Evolutionary conservation across 1,140 invertebrate species (phyloP).

Genomic region (Tribolium madens): DNA sequence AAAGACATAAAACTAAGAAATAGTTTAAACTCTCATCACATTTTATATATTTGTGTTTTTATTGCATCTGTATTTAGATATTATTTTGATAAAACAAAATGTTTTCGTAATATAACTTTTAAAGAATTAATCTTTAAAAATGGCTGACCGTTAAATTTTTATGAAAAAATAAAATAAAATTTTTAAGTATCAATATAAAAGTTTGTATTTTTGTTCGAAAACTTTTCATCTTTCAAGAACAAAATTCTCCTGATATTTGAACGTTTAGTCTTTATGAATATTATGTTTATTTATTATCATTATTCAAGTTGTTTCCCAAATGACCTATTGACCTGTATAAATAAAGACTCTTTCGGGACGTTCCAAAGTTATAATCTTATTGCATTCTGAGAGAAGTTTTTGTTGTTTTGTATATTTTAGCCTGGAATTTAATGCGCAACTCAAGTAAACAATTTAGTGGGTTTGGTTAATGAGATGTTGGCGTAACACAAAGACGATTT

Average conservation of each 20-base stretch:
- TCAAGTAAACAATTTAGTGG: no score
- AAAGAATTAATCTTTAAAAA: not conserved
- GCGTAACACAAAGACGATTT: constrained; percentile 16
- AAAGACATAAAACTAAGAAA: no score
- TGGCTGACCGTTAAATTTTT: not conserved
- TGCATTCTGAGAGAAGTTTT: not conserved
- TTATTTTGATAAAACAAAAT: no score
- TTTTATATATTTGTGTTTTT: no score
- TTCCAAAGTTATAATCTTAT: not conserved
- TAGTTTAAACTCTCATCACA: no score
- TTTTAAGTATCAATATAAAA: not conserved
- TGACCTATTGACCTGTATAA: not conserved
- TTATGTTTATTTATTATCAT: not conserved
- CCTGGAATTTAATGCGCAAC: not conserved
- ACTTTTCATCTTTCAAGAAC: not conserved
- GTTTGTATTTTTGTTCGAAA: not conserved
- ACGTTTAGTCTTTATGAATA: not conserved
- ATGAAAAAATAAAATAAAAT: not conserved
- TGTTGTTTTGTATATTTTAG: not conserved
- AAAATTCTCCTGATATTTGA: not conserved
- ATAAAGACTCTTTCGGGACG: not conserved
- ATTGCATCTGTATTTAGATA: no score
- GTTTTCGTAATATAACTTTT: not conserved
- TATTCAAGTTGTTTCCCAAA: not conserved
- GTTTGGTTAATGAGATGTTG: no score